Evolutionary conservation across 1,140 invertebrate species (phyloP), one percentile per base, ranked within the genome.

Genomic region (Nomia melanderi): DNA sequence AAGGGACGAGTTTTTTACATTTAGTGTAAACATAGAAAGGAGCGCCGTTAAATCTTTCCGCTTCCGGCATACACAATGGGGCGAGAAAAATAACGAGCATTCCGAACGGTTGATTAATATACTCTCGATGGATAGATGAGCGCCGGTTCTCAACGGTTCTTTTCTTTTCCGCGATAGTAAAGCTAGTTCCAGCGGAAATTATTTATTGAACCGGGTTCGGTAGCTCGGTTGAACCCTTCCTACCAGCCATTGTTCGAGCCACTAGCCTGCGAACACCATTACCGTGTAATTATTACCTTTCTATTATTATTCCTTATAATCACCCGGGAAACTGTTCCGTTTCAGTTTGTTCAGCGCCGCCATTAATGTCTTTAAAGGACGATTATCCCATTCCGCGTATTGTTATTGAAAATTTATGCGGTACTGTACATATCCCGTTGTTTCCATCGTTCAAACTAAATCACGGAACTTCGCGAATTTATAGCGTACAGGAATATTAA

Each of bases 81-180:
- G n/a, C 50, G 50, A 36, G 65, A 36, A 54, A 54, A 54, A 54
- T 36, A 54, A 5, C 8, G 36, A 29, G 41, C 29, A 54, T 64
- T 64, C 59, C 23, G 14, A 31, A 1, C 23, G 8, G 7, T 5
- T 64, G 44, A 54, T 64, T 64, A 63, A 64, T 23, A 17, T 27
- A 17, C 59, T 25, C 27, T 54, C 53, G 25, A 23, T 27, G 14
- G 59, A 73, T 39, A 53, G 6, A 53, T 8, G 44, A 53, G 20
- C 17, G 53, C 54, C n/a, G 50, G n/a, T 53, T 53, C 50, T 53
- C 50, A 9, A 23, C n/a, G 8, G n/a, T 53, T 23, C n/a, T 23
- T 23, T 25, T 25, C 11, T 53, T 23, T 53, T 25, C 1, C 9
- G 7, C 23, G 17, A 23, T 25, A 1, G n/a, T 9, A 23, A 53